phyloP scores from a whole-genome alignment of 2,888 invertebrate species.

The Pristionchus mayeri region DNA sequence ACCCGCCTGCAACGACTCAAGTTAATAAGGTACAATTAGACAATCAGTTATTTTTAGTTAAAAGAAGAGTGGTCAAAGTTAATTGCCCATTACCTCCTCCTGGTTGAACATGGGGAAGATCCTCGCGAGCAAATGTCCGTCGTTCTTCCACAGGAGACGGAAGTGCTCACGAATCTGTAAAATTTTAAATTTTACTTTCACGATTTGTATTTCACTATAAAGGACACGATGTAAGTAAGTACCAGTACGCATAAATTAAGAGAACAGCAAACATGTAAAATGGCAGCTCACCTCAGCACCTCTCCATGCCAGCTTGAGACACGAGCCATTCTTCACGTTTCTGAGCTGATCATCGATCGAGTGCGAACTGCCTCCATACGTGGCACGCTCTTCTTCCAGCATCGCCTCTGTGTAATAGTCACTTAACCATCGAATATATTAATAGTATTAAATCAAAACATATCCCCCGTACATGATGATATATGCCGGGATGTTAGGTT shows the following conservation, averaged over 20 bases:
- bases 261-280: too few species aligned
- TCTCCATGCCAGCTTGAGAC: conserved; percentile 69
- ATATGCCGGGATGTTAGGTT: too few species aligned
- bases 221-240: too few species aligned
- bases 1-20: not conserved
- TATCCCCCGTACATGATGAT: too few species aligned
- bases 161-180: conserved; percentile 80
- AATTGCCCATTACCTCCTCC: conserved; percentile 49
- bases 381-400: conserved; percentile 44
- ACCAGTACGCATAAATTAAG: too few species aligned
- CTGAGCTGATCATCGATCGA: conserved; percentile 67
- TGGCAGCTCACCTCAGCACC: conserved; percentile 59
- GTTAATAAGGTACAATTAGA: not conserved
- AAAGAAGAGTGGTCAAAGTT: not conserved
- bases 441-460: too few species aligned
- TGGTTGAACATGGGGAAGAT: conserved; percentile 71
- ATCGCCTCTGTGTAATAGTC: conserved; percentile 38
- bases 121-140: conserved; percentile 79
- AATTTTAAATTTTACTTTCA: not conserved
- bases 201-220: too few species aligned
- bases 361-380: conserved; percentile 52
- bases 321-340: conserved; percentile 66
- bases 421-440: not conserved
- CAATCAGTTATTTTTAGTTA: too few species aligned
- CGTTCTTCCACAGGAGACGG: conserved; percentile 84